Conservation (phyloP, 2,113 vertebrate species). For the Tupaia tana region DNA sequence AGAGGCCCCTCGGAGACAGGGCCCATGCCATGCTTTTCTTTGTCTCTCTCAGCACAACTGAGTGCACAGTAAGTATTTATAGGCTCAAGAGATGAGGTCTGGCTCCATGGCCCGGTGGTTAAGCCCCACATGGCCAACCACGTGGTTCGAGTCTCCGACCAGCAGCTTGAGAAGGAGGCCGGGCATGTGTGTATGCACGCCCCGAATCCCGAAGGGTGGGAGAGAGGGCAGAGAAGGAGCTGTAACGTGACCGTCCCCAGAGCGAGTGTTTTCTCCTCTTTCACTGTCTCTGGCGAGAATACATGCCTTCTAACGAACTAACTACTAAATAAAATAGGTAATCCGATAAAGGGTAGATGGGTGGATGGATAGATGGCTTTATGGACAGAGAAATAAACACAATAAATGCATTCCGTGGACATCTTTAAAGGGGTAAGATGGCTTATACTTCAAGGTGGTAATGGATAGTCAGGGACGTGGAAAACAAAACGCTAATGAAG, state of each 20-base stretch:
- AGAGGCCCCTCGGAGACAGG: background rate
- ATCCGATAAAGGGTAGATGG: background rate
- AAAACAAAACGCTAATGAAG: background rate
- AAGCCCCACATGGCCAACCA: no score
- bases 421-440: background rate
- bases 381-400: background rate
- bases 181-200: no score
- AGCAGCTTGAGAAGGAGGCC: no score
- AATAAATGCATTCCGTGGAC: background rate
- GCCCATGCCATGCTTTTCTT: background rate
- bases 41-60: background rate
- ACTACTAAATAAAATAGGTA: background rate
- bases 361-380: background rate
- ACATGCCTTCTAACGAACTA: no score
- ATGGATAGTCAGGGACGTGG: background rate
- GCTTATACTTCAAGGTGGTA: background rate
- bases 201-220: no score
- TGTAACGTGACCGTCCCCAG: no score
- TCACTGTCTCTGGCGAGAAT: no score
- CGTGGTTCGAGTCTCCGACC: no score
- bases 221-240: no score
- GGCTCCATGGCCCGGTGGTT: no score
- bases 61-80: background rate
- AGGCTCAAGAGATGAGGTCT: background rate
- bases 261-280: no score